phyloP scores from a whole-genome alignment of 1,140 invertebrate genomes.

The Matsumurasca onukii region DNA sequence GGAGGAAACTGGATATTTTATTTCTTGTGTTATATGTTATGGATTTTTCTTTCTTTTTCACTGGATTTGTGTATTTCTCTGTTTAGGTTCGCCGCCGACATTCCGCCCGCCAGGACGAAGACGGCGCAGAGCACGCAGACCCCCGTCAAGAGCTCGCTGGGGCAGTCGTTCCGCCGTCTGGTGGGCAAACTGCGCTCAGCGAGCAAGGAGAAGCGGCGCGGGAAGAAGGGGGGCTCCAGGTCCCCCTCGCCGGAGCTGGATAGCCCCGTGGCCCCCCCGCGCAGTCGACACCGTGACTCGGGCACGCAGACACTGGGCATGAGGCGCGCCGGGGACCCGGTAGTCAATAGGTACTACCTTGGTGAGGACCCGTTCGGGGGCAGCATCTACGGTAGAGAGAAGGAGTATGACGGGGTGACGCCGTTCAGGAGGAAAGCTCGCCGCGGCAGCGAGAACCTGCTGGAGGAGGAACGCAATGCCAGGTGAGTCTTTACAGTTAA shows the following conservation, averaged over 20 bases:
- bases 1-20: too few relatives aligned
- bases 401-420: conserved; percentile 68
- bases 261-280: conserved; percentile 41
- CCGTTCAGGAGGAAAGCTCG: conserved; percentile 45
- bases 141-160: conserved; percentile 49
- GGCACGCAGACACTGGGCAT: conserved; percentile 41
- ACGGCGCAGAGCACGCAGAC: conserved; percentile 41
- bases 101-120: conserved; percentile 45
- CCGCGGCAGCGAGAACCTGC: conserved; percentile 11
- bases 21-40: too few relatives aligned
- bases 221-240: conserved; percentile 22
- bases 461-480: conserved; percentile 19
- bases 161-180: conserved; percentile 68
- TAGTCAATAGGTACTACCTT: conserved; percentile 71
- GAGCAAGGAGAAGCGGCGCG: conserved; percentile 57
- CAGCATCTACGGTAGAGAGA: conserved; percentile 75
- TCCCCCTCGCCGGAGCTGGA: conserved; percentile 22
- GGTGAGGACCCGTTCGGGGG: conserved; percentile 80
- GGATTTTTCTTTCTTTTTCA: too few relatives aligned
- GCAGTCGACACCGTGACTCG: conserved; percentile 45
- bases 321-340: conserved; percentile 41
- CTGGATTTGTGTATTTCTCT: too few relatives aligned
- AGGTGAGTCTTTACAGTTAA: conserved; percentile 26
- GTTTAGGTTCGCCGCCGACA: conserved; percentile 59
- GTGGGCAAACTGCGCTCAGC: conserved; percentile 75